Conservation (phyloP, 2,888 invertebrate species). For the Hyposoter didymator region DNA sequence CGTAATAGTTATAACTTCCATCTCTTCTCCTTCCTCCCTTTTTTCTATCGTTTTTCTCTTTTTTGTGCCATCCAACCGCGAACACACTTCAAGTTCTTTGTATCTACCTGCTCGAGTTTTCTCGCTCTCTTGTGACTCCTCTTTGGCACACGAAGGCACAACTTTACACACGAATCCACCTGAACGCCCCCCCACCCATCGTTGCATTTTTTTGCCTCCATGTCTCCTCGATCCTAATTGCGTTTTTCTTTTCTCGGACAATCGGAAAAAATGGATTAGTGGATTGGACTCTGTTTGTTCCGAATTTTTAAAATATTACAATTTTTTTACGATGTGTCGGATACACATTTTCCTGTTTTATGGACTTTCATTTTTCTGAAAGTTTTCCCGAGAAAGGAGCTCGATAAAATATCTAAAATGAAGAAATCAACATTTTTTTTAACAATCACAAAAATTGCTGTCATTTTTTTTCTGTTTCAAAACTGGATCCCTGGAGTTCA, state of each 20-base stretch:
- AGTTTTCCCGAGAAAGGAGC: too few species aligned
- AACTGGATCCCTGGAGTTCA: too few species aligned
- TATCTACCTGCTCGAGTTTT: slow-evolving; percentile 27
- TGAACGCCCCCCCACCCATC: slow-evolving; percentile 51
- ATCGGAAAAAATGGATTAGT: background rate
- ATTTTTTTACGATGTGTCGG: background rate
- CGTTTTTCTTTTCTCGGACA: background rate
- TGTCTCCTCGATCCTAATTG: slow-evolving; percentile 4
- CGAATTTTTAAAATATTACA: background rate
- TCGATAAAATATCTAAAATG: too few species aligned
- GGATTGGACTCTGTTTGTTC: background rate
- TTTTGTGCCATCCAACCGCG: slow-evolving; percentile 31
- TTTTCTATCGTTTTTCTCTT: slow-evolving; percentile 37
- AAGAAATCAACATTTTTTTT: too few species aligned
- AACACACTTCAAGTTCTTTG: slow-evolving; percentile 24
- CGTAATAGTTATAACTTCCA: slow-evolving; percentile 27
- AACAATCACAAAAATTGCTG: too few species aligned
- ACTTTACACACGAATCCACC: background rate
- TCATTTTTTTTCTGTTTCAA: too few species aligned
- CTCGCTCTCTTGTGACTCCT: slow-evolving; percentile 34
- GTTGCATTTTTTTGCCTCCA: slow-evolving; percentile 27
- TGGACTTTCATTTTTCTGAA: too few species aligned
- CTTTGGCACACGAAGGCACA: slow-evolving; percentile 23
- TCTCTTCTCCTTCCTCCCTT: slow-evolving; percentile 31
- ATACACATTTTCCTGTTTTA: background rate